Evolutionary conservation across 92 coral and sea anemone species (phyloP).

Genomic region (Heteractis magnifica): DNA sequence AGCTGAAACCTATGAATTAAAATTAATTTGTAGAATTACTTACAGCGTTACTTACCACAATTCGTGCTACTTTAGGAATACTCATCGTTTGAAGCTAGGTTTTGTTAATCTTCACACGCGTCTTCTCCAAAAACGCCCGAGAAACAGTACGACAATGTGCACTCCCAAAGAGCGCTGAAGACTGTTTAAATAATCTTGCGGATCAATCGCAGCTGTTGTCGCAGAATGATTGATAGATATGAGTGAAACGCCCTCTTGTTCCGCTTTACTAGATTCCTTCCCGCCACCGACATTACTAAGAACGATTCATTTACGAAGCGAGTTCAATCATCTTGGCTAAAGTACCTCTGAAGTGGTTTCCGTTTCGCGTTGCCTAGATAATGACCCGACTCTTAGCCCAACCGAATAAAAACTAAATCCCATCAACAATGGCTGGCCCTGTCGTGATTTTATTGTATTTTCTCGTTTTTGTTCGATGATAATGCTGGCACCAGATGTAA

Average conservation of each 20-base stretch:
- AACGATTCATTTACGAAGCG: constrained; percentile 21
- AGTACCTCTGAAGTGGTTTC: constrained; percentile 30
- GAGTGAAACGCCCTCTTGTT: constrained; percentile 26
- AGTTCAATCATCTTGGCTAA: constrained; percentile 8
- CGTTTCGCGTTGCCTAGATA: constrained; percentile 17
- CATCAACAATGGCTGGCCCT: not conserved
- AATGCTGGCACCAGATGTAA: not conserved
- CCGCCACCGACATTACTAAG: constrained; percentile 22
- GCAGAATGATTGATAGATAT: constrained; percentile 21
- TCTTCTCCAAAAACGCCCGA: not conserved
- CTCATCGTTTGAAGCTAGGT: not conserved
- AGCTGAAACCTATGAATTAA: not conserved
- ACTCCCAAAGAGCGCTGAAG: not conserved
- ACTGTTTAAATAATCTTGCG: constrained; percentile 11
- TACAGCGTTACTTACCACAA: not conserved
- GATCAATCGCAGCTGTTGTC: constrained; percentile 10
- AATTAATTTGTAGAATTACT: not conserved
- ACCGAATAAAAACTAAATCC: not conserved
- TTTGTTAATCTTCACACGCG: not conserved
- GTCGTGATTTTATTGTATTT: constrained; percentile 3
- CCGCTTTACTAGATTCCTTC: constrained; percentile 11
- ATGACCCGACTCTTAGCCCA: not conserved
- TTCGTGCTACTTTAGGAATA: not conserved
- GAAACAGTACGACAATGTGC: not conserved
- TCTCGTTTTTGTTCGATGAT: not conserved